Evolutionary conservation across 1,140 invertebrate genomes (phyloP), one percentile per base, ranked within the genome.

Genomic region (Dendrolimus punctatus): DNA sequence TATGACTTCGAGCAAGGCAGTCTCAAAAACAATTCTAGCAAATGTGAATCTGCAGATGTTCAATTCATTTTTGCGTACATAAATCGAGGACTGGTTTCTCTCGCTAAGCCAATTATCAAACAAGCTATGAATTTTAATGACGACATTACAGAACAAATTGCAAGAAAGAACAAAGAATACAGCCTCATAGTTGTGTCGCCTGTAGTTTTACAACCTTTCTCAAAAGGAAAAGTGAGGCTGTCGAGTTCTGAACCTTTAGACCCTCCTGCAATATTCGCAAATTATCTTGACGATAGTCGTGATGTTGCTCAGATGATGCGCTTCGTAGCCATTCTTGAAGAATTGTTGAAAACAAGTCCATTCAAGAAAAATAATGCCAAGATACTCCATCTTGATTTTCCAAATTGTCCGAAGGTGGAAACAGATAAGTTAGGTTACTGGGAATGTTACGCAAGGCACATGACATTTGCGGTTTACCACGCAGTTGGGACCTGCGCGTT

Each of bases 261-360:
- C 2, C 90, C 92, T 54, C 97, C 97, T 0, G 80, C 91, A 7
- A 94, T 98, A 8, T 91, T 93, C 65, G 91, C 96, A 0, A 94
- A 95, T 65, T 96, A 95, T 64, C 90, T 94, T 40, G 71, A 76
- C 6, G 80, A 92, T 69, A 76, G 88, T 0, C 84, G 89, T 4
- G 93, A 94, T 60, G 62, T 92, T 6, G 83, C 90, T 36, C 80
- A 91, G 6, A 75, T 92, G 8, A 71, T 92, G 0, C 76, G 87
- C 6, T 90, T 90, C 0, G 84, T 93, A 0, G 77, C 87, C 36
- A 78, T 88, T 6, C 76, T 90, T 0, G 64, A 91, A 39, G 71
- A 89, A 6, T 41, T 94, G 37, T 73, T 88, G 41, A 71, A 89
- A 3, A 91, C 91, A 6, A 68, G 77, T 6, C 71, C 87, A 0